Percentiles rank a stretch among this genome's conserved stretches.
Conservation (phyloP, 2,888 invertebrate genomes). For the Ellobium chinense region DNA sequence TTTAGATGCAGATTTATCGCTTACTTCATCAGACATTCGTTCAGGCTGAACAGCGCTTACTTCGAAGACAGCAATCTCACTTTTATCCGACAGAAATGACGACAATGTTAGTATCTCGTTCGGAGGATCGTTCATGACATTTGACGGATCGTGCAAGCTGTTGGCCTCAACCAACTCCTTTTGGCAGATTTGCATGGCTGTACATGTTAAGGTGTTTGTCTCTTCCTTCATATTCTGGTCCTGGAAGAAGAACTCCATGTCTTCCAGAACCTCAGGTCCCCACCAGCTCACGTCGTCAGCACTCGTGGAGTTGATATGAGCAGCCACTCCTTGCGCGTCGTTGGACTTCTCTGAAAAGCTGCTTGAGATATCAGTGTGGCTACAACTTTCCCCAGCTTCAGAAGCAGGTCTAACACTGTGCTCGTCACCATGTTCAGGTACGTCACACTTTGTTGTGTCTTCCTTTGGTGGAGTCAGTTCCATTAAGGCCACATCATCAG, state of each 20-base stretch:
- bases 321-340: background rate
- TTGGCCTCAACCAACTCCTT: background rate
- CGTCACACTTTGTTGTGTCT: background rate
- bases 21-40: background rate
- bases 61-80: too few species aligned
- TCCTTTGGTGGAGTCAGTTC: background rate
- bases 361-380: slow-evolving; percentile 20
- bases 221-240: background rate
- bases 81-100: background rate
- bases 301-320: background rate
- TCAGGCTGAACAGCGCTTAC: background rate
- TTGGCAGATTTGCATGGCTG: background rate
- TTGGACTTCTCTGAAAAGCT: slow-evolving; percentile 17
- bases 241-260: slow-evolving; percentile 33
- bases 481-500: slow-evolving; percentile 18
- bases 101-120: background rate
- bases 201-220: background rate
- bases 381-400: background rate
- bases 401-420: too few species aligned
- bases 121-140: background rate
- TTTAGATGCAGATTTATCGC: background rate
- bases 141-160: too few species aligned
- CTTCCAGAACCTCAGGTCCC: slow-evolving; percentile 9
- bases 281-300: slow-evolving; percentile 31
- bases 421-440: background rate